These are phyloP conservation scores for Corbicula japonica DNA, from an alignment of 2,888 invertebrate species.

Conservation along the genomic window DNA sequence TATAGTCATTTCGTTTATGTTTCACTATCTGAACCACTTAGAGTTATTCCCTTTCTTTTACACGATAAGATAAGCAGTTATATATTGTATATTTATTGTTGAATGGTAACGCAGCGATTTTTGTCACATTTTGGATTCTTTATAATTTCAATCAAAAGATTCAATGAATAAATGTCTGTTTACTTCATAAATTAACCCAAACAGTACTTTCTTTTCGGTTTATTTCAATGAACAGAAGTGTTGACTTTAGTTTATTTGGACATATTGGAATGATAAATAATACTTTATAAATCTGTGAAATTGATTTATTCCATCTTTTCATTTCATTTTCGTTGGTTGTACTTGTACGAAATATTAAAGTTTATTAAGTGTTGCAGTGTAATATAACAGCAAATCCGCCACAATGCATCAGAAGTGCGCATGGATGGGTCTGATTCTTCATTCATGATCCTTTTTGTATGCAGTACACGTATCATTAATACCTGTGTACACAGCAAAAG, in stretches of 20 bases:
- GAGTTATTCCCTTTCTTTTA: slow-evolving; percentile 25
- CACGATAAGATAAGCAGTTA: slow-evolving; percentile 9
- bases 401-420: too few relatives aligned
- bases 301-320: too few relatives aligned
- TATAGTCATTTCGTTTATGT: slow-evolving; percentile 5
- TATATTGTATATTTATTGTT: slow-evolving; percentile 5
- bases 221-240: slow-evolving; percentile 10
- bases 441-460: too few relatives aligned
- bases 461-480: too few relatives aligned
- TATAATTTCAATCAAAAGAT: slow-evolving; percentile 1
- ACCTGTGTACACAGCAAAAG: too few relatives aligned
- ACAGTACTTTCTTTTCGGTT: slow-evolving; percentile 9
- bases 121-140: not conserved
- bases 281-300: not conserved
- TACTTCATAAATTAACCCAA: slow-evolving; percentile 18
- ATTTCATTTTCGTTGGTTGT: too few relatives aligned
- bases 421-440: too few relatives aligned
- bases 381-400: too few relatives aligned
- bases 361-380: too few relatives aligned
- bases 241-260: slow-evolving; percentile 11
- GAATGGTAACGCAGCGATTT: slow-evolving; percentile 27
- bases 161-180: not conserved
- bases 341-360: too few relatives aligned
- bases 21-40: slow-evolving; percentile 9
- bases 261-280: slow-evolving; percentile 2